Evolutionary conservation across 1,140 invertebrate genomes (phyloP).

Genomic region (Prorops nasuta): DNA sequence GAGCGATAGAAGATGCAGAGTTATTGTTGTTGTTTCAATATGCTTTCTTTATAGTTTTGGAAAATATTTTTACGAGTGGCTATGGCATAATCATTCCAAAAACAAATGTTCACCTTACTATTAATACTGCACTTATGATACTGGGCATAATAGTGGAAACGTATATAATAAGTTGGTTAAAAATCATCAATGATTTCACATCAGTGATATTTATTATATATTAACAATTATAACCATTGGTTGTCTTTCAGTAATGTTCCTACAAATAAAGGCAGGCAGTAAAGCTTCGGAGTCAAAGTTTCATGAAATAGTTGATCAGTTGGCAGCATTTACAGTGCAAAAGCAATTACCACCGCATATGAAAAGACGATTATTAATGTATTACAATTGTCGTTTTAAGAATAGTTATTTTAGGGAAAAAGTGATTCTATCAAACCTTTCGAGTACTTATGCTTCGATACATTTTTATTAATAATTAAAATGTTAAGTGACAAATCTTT

Average conservation of each 20-base stretch:
- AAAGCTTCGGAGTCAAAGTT: slow-evolving; percentile 40
- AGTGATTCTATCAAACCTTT: slow-evolving; percentile 37
- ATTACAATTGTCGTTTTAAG: slow-evolving; percentile 43
- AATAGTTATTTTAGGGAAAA: slow-evolving; percentile 45
- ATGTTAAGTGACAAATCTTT: not conserved
- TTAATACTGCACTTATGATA: slow-evolving; percentile 42
- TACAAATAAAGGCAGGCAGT: slow-evolving; percentile 34
- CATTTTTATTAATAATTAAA: not conserved
- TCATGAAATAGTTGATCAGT: slow-evolving; percentile 44
- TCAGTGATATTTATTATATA: slow-evolving; percentile 1
- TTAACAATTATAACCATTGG: slow-evolving; percentile 3
- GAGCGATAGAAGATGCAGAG: slow-evolving; percentile 8
- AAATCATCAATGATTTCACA: not conserved
- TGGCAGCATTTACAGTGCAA: slow-evolving; percentile 42
- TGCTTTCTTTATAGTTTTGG: slow-evolving; percentile 42
- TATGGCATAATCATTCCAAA: slow-evolving; percentile 33
- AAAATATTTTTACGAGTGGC: slow-evolving; percentile 42
- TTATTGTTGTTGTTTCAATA: slow-evolving; percentile 29
- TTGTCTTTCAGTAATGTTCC: slow-evolving; percentile 35
- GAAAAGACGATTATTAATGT: slow-evolving; percentile 39
- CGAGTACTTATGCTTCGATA: slow-evolving; percentile 29
- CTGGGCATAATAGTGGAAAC: slow-evolving; percentile 40
- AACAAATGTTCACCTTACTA: slow-evolving; percentile 25
- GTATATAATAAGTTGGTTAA: slow-evolving; percentile 40
- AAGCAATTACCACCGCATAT: slow-evolving; percentile 46